phyloP scores from a whole-genome alignment of 2,888 invertebrate genomes.

The Sceliomorpha sp. region DNA sequence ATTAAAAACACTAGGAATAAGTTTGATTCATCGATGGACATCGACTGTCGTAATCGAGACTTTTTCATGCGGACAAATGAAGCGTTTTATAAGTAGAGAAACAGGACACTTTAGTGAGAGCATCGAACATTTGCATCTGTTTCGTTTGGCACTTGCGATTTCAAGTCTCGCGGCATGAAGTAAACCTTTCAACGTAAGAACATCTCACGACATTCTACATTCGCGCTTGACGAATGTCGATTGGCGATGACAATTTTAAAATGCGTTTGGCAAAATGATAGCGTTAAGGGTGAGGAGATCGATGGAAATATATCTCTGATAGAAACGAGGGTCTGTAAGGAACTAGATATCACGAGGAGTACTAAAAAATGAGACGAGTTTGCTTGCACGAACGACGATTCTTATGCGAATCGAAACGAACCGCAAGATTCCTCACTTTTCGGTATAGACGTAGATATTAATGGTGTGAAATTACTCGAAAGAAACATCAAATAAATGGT shows the following conservation, averaged over 20 bases:
- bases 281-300: slow-evolving; percentile 1
- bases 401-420: no score
- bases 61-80: slow-evolving; percentile 32
- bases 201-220: no score
- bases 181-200: no score
- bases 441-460: no score
- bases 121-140: slow-evolving; percentile 55
- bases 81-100: slow-evolving; percentile 26
- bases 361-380: no score
- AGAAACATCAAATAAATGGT: no score
- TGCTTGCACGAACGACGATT: no score
- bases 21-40: slow-evolving; percentile 48
- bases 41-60: slow-evolving; percentile 57
- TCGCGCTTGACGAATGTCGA: background rate
- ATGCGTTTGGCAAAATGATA: slow-evolving; percentile 23
- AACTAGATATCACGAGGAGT: no score
- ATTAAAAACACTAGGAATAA: no score
- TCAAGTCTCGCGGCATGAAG: slow-evolving; percentile 33
- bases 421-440: no score
- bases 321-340: no score
- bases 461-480: no score
- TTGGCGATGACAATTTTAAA: background rate
- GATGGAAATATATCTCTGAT: background rate
- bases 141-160: slow-evolving; percentile 53
- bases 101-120: slow-evolving; percentile 56